A percentile compares a stretch with the other conserved stretches of the same genome.
Conservation (phyloP, 2,797 vertebrate species). For the Rhyacichthys aspro region DNA sequence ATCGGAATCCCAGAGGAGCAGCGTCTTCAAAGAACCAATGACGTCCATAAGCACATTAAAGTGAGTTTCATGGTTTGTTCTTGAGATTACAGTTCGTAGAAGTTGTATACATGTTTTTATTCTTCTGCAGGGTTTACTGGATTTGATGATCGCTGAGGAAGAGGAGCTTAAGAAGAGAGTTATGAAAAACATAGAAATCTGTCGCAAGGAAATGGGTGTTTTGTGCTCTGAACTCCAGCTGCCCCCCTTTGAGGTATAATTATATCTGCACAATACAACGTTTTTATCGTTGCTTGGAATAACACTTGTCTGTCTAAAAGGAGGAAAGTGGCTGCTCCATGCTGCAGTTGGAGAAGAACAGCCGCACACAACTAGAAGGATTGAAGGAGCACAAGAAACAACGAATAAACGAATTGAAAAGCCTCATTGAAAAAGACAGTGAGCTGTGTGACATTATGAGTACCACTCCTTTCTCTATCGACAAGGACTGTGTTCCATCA, state of each 20-base stretch:
- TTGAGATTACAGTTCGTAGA: background rate
- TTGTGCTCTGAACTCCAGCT: slow-evolving; percentile 86
- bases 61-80: slow-evolving; percentile 64
- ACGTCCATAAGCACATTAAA: slow-evolving; percentile 89
- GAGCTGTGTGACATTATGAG: slow-evolving; percentile 89
- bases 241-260: slow-evolving; percentile 81
- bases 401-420: slow-evolving; percentile 85
- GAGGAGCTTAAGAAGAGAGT: slow-evolving; percentile 85
- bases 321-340: slow-evolving; percentile 85
- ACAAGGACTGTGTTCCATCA: slow-evolving; percentile 77
- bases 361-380: slow-evolving; percentile 83
- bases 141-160: slow-evolving; percentile 93
- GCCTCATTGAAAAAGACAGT: slow-evolving; percentile 80
- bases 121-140: slow-evolving; percentile 82
- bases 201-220: slow-evolving; percentile 77
- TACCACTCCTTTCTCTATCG: slow-evolving; percentile 66
- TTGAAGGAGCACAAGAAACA: slow-evolving; percentile 87
- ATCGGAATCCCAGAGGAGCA: slow-evolving; percentile 95
- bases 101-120: background rate
- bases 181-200: slow-evolving; percentile 80
- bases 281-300: background rate
- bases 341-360: slow-evolving; percentile 89
- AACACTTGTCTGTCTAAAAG: slow-evolving; percentile 75
- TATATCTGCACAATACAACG: background rate
- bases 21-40: slow-evolving; percentile 87